Percentiles rank a stretch among this genome's conserved stretches.
Conservation (phyloP, 37 sponge, comb jelly and placozoan genomes). For the Aphrocallistes beatrix region DNA sequence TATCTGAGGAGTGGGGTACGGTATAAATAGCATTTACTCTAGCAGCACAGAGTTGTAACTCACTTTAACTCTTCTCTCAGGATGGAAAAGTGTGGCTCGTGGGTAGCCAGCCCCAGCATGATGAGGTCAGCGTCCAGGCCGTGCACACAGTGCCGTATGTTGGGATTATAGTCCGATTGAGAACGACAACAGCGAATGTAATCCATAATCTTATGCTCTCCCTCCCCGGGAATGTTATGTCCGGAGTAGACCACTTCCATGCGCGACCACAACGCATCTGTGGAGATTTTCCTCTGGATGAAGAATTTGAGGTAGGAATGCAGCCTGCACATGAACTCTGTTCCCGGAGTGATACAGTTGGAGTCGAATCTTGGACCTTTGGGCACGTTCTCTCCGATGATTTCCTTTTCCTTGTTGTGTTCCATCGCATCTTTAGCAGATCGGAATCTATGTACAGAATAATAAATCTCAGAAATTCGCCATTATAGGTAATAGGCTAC, state of each 20-base stretch:
- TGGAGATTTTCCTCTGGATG: conserved; percentile 73
- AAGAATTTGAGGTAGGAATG: conserved; percentile 86
- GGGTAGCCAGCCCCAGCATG: conserved; percentile 78
- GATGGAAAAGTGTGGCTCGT: conserved; percentile 93
- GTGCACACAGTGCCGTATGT: conserved; percentile 92
- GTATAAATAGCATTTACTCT: not conserved
- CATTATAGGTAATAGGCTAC: conserved; percentile 23
- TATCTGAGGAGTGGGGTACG: not conserved
- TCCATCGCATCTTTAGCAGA: conserved; percentile 73
- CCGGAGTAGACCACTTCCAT: conserved; percentile 84
- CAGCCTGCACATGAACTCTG: conserved; percentile 76
- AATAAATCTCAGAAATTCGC: not conserved
- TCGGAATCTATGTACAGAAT: conserved; percentile 23
- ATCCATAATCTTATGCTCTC: conserved; percentile 99
- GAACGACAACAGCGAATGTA: conserved; percentile 71
- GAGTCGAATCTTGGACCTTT: conserved; percentile 75
- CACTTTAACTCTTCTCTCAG: conserved; percentile 90
- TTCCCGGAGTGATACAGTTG: conserved; percentile 90
- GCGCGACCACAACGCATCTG: conserved; percentile 77
- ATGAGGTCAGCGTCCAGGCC: conserved; percentile 99
- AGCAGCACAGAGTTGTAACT: not conserved
- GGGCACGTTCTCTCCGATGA: conserved; percentile 40
- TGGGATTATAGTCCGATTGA: conserved; percentile 73
- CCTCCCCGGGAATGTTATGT: conserved; percentile 94
- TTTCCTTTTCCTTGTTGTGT: conserved; percentile 38